Conservation (phyloP, 2,888 invertebrate species). For the Oxyscelio sp. region DNA sequence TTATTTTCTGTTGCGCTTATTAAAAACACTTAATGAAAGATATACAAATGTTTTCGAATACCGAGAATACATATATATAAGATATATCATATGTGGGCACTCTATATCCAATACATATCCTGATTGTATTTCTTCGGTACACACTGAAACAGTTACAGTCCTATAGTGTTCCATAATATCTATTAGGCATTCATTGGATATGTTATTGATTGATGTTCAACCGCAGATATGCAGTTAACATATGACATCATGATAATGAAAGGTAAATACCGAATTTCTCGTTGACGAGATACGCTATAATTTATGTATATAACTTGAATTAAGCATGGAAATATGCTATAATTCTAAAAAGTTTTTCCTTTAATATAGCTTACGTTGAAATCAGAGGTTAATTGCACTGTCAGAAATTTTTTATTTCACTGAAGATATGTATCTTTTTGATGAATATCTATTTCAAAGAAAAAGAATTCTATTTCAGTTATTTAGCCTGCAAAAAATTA, state of each 20-base stretch:
- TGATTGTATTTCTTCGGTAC: conserved; percentile 48
- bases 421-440: too few species aligned
- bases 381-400: too few species aligned
- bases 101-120: conserved; percentile 36
- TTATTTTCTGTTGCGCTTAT: not conserved
- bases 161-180: conserved; percentile 51
- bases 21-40: not conserved
- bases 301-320: not conserved
- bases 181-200: conserved; percentile 58
- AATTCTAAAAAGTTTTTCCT: too few species aligned
- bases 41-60: conserved; percentile 11
- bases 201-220: conserved; percentile 54
- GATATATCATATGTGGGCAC: conserved; percentile 30
- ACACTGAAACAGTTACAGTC: conserved; percentile 50
- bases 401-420: too few species aligned
- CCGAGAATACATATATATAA: not conserved
- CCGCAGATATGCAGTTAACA: conserved; percentile 38
- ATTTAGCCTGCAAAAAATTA: too few species aligned
- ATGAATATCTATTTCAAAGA: too few species aligned
- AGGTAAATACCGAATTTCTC: conserved; percentile 25
- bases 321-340: too few species aligned
- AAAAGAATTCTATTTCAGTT: too few species aligned
- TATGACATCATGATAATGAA: conserved; percentile 30
- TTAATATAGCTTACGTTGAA: too few species aligned
- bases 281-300: not conserved